phyloP scores from a whole-genome alignment of 2,797 vertebrate genomes.

The Spizella passerina region DNA sequence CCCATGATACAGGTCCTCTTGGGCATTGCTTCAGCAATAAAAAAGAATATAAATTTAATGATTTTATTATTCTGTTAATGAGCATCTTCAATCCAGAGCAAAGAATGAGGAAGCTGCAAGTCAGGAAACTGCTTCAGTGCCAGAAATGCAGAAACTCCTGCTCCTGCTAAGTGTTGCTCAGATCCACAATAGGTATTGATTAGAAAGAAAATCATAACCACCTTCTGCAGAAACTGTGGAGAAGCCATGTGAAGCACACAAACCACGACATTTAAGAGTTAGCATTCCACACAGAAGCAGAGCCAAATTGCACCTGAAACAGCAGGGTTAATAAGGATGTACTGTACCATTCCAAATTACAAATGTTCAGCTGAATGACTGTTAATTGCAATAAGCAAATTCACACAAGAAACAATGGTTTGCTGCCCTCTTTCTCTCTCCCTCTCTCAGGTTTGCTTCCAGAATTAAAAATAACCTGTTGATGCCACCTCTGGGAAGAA shows the following conservation, averaged over 20 bases:
- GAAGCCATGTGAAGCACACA: neutral
- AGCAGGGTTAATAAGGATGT: neutral
- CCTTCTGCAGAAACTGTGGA: neutral
- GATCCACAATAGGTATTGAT: neutral
- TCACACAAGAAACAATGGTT: neutral
- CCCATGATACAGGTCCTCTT: neutral
- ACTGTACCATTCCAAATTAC: neutral
- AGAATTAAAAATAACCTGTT: neutral
- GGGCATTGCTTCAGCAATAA: neutral
- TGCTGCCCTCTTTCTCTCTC: neutral
- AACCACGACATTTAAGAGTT: neutral
- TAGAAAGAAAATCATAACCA: neutral
- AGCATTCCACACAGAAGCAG: neutral
- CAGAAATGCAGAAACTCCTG: neutral
- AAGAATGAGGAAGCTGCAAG: neutral
- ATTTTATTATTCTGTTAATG: neutral
- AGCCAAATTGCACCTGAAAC: neutral
- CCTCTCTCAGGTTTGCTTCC: neutral
- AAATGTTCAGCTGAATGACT: neutral
- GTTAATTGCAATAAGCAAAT: conserved; percentile 26
- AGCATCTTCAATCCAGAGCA: neutral
- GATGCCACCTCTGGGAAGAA: neutral
- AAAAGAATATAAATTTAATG: neutral
- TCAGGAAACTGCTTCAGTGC: neutral
- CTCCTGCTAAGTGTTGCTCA: neutral